phyloP scores from a whole-genome alignment of 2,113 vertebrate genomes.

The Elgaria multicarinata region DNA sequence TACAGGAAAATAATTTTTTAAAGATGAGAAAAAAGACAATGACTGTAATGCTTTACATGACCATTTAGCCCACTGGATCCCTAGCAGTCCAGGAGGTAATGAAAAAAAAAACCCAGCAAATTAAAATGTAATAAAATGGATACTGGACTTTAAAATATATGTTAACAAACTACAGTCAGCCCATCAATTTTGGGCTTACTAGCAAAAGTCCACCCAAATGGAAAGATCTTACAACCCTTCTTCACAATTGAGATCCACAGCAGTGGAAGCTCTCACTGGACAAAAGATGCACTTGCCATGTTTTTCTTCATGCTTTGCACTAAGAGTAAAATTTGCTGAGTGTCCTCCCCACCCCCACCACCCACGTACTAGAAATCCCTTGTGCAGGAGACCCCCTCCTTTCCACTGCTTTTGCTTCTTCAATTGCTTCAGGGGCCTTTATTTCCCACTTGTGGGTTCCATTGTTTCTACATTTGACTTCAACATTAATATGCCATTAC shows the following conservation, averaged over 20 bases:
- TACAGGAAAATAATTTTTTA: too few relatives aligned
- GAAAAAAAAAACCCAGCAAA: not conserved
- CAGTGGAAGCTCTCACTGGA: not conserved
- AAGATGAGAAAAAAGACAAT: not conserved
- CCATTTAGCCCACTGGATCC: not conserved
- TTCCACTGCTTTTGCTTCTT: not conserved
- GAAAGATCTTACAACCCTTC: too few relatives aligned
- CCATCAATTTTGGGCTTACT: not conserved
- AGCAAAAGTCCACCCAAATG: not conserved
- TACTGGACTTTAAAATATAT: not conserved
- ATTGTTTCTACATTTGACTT: not conserved
- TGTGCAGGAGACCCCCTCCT: not conserved
- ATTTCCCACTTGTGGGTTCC: not conserved
- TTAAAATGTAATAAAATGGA: not conserved
- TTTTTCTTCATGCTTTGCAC: too few relatives aligned
- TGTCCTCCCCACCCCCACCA: too few relatives aligned
- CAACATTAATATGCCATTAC: not conserved
- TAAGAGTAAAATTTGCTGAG: not conserved
- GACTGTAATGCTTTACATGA: not conserved
- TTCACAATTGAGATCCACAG: not conserved
- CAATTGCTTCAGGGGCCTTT: not conserved
- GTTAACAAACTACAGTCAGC: too few relatives aligned
- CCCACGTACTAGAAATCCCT: not conserved
- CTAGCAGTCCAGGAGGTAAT: not conserved
- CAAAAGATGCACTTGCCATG: not conserved